Evolutionary conservation across 2,113 vertebrate species (phyloP).

Genomic region (Podilymbus podiceps): DNA sequence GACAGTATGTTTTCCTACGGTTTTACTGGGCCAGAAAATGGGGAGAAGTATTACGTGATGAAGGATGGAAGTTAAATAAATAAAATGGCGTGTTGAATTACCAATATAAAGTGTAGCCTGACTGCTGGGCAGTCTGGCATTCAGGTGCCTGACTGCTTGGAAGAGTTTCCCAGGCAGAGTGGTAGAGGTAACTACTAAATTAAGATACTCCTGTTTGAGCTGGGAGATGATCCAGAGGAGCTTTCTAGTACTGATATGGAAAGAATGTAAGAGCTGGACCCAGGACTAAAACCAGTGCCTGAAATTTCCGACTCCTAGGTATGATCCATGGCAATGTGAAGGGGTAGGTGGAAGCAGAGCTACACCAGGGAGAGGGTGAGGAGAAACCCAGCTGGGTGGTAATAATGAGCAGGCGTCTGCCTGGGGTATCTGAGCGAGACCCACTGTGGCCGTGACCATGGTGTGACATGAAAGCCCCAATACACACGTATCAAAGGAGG

Average conservation of each 20-base stretch:
- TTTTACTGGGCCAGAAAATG: background rate
- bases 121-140: background rate
- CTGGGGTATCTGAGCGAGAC: background rate
- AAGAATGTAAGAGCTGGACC: background rate
- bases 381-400: background rate
- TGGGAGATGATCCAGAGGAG: background rate
- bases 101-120: background rate
- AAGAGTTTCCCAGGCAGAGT: background rate
- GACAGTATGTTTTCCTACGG: background rate
- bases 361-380: background rate
- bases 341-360: background rate
- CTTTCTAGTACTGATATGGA: background rate
- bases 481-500: no score
- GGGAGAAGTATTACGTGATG: background rate
- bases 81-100: background rate
- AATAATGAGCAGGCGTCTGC: background rate
- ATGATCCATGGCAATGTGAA: background rate
- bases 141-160: background rate
- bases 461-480: background rate
- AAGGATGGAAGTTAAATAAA: background rate
- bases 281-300: background rate
- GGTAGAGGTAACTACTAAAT: background rate
- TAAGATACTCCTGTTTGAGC: background rate
- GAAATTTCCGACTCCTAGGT: background rate
- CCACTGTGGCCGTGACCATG: fast-evolving